phyloP scores from a whole-genome alignment of 2,113 vertebrate genomes.

The Pseudolaguvia tuberculata region DNA sequence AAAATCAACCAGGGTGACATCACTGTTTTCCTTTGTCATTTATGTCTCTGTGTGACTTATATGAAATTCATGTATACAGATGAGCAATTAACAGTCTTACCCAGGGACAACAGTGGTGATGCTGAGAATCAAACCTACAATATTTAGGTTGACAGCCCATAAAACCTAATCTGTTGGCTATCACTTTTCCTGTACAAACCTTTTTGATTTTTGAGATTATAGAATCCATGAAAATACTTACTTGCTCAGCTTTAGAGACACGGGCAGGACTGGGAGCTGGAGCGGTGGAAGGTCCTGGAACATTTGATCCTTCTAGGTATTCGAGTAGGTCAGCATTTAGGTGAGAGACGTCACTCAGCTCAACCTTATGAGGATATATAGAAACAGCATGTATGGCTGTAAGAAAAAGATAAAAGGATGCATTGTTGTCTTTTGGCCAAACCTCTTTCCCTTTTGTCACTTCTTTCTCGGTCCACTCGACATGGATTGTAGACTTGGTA shows the following conservation, averaged over 20 bases:
- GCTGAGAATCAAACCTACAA: too few species aligned
- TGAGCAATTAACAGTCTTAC: too few species aligned
- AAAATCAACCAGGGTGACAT: too few species aligned
- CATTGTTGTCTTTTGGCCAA: not conserved
- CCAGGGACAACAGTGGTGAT: too few species aligned
- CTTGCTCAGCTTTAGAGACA: not conserved
- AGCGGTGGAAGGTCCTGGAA: not conserved
- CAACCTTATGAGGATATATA: constrained; percentile 38
- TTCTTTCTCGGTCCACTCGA: constrained; percentile 64
- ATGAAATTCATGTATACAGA: too few species aligned
- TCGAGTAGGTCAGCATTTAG: constrained; percentile 48
- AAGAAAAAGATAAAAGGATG: not conserved
- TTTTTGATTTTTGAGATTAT: not conserved
- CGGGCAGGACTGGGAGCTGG: not conserved
- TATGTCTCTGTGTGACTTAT: too few species aligned
- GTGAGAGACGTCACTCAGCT: constrained; percentile 35
- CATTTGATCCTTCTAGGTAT: constrained; percentile 35
- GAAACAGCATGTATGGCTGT: not conserved
- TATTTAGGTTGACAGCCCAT: too few species aligned
- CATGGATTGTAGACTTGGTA: constrained; percentile 51
- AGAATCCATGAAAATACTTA: not conserved
- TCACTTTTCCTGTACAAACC: too few species aligned
- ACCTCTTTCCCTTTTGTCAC: constrained; percentile 65
- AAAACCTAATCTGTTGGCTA: too few species aligned
- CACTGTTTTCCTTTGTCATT: too few species aligned